Evolutionary conservation across 2,888 invertebrate species (phyloP).

Genomic region (Hartigia nigra): DNA sequence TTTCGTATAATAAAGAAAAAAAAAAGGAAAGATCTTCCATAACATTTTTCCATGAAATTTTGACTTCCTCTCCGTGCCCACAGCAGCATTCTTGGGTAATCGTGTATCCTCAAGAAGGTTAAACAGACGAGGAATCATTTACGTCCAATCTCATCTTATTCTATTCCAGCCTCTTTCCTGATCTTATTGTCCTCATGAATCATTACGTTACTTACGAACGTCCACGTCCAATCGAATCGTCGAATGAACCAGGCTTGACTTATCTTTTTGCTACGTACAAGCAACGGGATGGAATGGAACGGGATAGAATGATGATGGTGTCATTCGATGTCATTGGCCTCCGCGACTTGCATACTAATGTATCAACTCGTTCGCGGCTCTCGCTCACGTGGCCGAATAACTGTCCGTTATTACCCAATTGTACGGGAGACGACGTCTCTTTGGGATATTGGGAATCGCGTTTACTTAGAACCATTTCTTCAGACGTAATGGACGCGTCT

Average conservation of each 20-base stretch:
- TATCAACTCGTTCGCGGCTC: conserved; percentile 32
- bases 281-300: conserved; percentile 21
- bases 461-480: too few species aligned
- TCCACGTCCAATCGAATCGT: neutral
- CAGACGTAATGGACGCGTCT: too few species aligned
- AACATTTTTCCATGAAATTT: neutral
- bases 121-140: neutral
- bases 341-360: conserved; percentile 50
- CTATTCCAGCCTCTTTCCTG: neutral
- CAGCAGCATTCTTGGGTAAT: neutral
- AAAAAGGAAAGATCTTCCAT: neutral
- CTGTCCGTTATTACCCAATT: conserved; percentile 24
- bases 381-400: conserved; percentile 19
- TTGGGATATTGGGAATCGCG: too few species aligned
- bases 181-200: neutral
- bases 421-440: neutral
- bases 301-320: conserved; percentile 35
- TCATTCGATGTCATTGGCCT: conserved; percentile 58
- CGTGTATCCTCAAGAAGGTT: neutral
- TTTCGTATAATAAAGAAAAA: neutral
- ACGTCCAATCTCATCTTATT: neutral
- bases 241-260: neutral
- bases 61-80: neutral
- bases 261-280: neutral
- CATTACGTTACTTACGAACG: neutral